phyloP scores from a whole-genome alignment of 2,888 invertebrate species.

The Acleris literana region DNA sequence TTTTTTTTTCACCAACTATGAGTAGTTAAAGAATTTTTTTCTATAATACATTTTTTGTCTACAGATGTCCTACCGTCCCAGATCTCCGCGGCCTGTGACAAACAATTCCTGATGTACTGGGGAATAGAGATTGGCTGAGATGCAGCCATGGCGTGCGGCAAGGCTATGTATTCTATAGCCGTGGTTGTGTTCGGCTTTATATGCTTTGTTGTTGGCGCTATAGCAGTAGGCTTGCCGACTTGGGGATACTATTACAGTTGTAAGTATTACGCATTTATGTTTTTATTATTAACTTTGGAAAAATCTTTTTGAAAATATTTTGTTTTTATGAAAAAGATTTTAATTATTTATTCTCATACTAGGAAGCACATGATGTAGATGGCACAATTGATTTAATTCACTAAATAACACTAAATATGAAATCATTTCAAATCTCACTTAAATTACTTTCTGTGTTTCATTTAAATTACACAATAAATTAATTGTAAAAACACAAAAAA shows the following conservation, averaged over 20 bases:
- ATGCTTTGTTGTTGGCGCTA: conserved; percentile 91
- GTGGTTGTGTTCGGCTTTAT: conserved; percentile 89
- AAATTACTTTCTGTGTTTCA: background rate
- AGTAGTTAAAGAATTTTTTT: background rate
- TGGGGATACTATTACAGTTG: conserved; percentile 94
- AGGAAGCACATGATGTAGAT: background rate
- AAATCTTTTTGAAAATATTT: too few species aligned
- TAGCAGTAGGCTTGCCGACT: conserved; percentile 91
- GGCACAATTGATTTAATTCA: background rate
- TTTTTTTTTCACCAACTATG: too few species aligned
- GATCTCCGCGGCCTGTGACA: conserved; percentile 43
- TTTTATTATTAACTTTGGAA: conserved; percentile 7
- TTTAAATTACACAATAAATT: too few species aligned
- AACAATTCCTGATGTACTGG: conserved; percentile 66
- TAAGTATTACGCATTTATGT: conserved; percentile 60
- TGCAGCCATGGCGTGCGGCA: conserved; percentile 85
- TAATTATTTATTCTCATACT: background rate
- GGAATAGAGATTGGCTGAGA: conserved; percentile 69
- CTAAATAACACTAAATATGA: too few species aligned
- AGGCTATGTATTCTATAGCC: conserved; percentile 87
- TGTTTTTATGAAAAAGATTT: background rate
- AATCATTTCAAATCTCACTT: too few species aligned
- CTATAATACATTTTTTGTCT: conserved; percentile 34
- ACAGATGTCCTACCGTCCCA: conserved; percentile 56
- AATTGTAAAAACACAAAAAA: too few species aligned